Evolutionary conservation across 2,797 vertebrate genomes (phyloP).

Genomic region (Manis pentadactyla): DNA sequence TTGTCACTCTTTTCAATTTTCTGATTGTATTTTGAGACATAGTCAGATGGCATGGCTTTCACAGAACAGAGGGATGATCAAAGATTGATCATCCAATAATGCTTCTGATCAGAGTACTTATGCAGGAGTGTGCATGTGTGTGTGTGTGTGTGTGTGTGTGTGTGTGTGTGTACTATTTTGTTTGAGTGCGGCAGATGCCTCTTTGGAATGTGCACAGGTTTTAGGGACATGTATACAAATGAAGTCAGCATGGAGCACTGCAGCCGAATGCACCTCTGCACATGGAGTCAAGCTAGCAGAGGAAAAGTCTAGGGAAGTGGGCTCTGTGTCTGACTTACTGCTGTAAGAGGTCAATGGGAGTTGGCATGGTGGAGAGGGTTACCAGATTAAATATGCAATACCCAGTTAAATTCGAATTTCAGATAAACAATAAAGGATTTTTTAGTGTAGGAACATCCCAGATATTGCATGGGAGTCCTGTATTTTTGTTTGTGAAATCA

Average conservation of each 20-base stretch:
- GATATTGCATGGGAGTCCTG: neutral
- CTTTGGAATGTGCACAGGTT: neutral
- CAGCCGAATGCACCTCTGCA: neutral
- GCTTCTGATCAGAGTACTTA: neutral
- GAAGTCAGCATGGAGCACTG: neutral
- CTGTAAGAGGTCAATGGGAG: neutral
- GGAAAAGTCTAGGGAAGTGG: neutral
- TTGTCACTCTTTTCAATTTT: neutral
- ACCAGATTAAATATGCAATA: neutral
- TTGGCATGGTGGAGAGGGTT: neutral
- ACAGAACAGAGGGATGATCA: neutral
- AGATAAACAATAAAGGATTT: neutral
- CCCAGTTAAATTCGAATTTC: neutral
- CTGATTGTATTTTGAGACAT: slow-evolving; percentile 33
- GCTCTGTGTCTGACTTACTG: neutral
- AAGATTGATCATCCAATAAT: neutral
- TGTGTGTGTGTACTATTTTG: neutral
- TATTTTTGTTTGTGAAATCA: neutral
- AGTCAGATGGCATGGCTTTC: slow-evolving; percentile 3
- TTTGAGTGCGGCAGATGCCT: neutral
- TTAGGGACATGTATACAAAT: neutral
- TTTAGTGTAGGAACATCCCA: neutral
- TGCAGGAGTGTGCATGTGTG: neutral
- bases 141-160: fast-evolving
- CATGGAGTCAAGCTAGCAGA: neutral